Conservation (phyloP, 2,888 invertebrate genomes). For the Prosopocoilus inquinatus region DNA sequence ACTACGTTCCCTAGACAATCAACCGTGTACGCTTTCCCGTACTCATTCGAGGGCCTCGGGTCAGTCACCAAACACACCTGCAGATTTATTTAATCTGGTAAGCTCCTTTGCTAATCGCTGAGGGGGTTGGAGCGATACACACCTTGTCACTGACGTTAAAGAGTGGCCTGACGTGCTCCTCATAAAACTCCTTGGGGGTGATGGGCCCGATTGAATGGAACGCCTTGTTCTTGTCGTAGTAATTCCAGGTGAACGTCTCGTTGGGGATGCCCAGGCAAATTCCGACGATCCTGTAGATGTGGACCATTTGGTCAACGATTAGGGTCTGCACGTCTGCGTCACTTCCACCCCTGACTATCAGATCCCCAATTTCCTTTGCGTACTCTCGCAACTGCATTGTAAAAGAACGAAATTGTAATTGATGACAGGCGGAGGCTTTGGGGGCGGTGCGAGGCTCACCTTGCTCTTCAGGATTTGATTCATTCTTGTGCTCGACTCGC, state of each 20-base stretch:
- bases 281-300: constrained; percentile 77
- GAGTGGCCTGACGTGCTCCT: constrained; percentile 70
- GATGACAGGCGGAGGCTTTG: too few species aligned
- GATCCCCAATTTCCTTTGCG: constrained; percentile 68
- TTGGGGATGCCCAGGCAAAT: constrained; percentile 83
- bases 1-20: constrained; percentile 87
- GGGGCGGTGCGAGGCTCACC: constrained; percentile 50
- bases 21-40: constrained; percentile 77
- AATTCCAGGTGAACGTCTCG: constrained; percentile 78
- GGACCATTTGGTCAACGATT: constrained; percentile 69
- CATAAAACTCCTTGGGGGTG: constrained; percentile 78
- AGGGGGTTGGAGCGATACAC: constrained; percentile 16
- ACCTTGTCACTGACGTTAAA: constrained; percentile 84
- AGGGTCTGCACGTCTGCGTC: constrained; percentile 62
- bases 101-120: neutral
- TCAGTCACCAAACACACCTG: constrained; percentile 87
- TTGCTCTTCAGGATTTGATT: constrained; percentile 80
- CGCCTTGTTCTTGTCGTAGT: constrained; percentile 77
- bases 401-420: constrained; percentile 6
- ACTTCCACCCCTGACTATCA: constrained; percentile 60
- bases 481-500: constrained; percentile 71
- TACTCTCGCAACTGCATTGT: constrained; percentile 72
- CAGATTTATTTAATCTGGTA: constrained; percentile 24
- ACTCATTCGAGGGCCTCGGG: constrained; percentile 77
- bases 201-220: constrained; percentile 74